Percentiles rank a stretch among this genome's conserved stretches.
These are phyloP conservation scores for Syngnathus floridae DNA, from an alignment of 2,113 vertebrate genomes.

Conservation along the genomic window DNA sequence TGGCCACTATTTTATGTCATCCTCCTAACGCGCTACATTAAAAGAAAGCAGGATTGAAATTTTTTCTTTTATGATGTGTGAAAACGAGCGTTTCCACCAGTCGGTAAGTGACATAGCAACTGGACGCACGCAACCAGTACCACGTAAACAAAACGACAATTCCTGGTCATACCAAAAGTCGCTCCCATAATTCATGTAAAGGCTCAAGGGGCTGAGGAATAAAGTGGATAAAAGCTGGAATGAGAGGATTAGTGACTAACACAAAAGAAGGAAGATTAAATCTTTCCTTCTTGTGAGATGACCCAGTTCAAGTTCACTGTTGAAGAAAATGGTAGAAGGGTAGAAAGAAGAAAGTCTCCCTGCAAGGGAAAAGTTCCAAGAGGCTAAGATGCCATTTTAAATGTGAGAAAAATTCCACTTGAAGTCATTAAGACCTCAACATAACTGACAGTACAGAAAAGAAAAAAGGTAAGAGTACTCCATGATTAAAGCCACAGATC, in stretches of 20 bases:
- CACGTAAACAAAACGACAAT: background rate
- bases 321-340: background rate
- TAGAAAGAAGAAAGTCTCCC: background rate
- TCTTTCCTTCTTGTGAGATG: background rate
- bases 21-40: background rate
- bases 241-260: constrained; percentile 1
- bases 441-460: background rate
- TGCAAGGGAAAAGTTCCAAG: background rate
- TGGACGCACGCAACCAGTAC: background rate
- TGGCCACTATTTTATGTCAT: no score
- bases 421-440: background rate
- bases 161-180: background rate
- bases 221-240: background rate
- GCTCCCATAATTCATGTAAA: background rate
- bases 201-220: background rate
- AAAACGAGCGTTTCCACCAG: no score
- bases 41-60: no score
- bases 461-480: background rate
- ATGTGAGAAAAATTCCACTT: background rate
- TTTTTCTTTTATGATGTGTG: no score
- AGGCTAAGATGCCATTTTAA: background rate
- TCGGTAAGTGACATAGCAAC: background rate
- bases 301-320: background rate
- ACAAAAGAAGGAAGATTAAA: constrained; percentile 4
- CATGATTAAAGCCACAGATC: background rate